Evolutionary conservation across 2,888 invertebrate genomes (phyloP).

Genomic region (Macrosoma leucophasiata): DNA sequence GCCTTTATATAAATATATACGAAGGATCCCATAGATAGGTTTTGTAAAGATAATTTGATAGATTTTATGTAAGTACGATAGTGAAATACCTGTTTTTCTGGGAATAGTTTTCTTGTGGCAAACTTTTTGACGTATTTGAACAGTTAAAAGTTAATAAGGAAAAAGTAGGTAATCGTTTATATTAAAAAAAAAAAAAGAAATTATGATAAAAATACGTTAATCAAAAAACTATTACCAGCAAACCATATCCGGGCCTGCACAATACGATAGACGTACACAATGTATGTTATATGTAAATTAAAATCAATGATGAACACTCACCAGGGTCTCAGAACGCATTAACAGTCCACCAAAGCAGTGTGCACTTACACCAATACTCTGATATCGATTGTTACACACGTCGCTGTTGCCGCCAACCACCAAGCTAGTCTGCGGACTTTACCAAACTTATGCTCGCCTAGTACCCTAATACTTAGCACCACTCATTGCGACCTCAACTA

Average conservation of each 20-base stretch:
- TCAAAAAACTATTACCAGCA: no score
- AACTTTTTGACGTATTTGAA: no score
- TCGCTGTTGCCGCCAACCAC: conserved; percentile 63
- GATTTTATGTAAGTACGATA: no score
- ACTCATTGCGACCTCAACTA: conserved; percentile 50
- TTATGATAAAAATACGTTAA: no score
- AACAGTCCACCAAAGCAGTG: conserved; percentile 75
- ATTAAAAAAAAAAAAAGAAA: no score
- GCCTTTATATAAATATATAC: conserved; percentile 6
- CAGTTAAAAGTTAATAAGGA: no score
- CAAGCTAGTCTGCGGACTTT: conserved; percentile 71
- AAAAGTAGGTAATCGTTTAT: no score
- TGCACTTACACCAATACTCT: conserved; percentile 68
- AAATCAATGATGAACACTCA: conserved; percentile 71
- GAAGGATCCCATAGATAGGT: conserved; percentile 6
- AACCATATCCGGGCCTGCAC: conserved; percentile 7
- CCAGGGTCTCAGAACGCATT: conserved; percentile 68
- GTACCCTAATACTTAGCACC: conserved; percentile 63
- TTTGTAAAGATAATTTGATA: no score
- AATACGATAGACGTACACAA: conserved; percentile 25
- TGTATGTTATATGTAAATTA: conserved; percentile 43
- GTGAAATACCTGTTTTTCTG: no score
- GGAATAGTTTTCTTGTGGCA: no score
- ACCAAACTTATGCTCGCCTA: conserved; percentile 69
- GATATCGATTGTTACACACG: conserved; percentile 72